phyloP scores from a whole-genome alignment of 2,113 vertebrate genomes.

The human region DNA sequence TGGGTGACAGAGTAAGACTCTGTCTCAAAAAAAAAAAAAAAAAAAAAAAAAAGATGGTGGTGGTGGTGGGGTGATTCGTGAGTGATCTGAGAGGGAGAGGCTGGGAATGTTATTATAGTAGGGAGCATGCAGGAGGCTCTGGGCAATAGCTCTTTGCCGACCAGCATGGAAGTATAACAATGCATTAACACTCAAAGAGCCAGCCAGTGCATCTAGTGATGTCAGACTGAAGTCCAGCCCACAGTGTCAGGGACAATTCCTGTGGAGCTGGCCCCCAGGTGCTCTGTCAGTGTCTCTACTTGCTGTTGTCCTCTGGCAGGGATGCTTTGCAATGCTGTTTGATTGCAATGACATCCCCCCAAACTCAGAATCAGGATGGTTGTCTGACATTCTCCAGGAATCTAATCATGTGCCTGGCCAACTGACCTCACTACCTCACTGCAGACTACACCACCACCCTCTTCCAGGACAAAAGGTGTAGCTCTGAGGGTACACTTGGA shows the following conservation, averaged over 20 bases:
- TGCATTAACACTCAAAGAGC: neutral
- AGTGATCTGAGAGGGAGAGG: neutral
- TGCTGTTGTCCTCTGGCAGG: neutral
- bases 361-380: neutral
- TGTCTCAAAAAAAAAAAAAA: too few relatives aligned
- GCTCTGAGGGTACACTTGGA: neutral
- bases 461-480: neutral
- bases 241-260: neutral
- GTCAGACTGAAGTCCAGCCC: neutral
- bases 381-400: neutral
- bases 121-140: neutral
- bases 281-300: neutral
- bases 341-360: neutral
- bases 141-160: neutral
- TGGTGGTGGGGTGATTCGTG: neutral
- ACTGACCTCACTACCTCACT: neutral
- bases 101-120: neutral
- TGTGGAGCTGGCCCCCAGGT: neutral
- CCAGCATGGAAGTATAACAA: fast-evolving
- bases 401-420: neutral
- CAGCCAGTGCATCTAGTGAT: neutral
- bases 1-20: too few relatives aligned
- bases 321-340: neutral
- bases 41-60: too few relatives aligned
- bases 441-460: neutral